These are phyloP conservation scores for Acanthiza pusilla DNA, from an alignment of 2,797 vertebrate species.

Conservation along the genomic window DNA sequence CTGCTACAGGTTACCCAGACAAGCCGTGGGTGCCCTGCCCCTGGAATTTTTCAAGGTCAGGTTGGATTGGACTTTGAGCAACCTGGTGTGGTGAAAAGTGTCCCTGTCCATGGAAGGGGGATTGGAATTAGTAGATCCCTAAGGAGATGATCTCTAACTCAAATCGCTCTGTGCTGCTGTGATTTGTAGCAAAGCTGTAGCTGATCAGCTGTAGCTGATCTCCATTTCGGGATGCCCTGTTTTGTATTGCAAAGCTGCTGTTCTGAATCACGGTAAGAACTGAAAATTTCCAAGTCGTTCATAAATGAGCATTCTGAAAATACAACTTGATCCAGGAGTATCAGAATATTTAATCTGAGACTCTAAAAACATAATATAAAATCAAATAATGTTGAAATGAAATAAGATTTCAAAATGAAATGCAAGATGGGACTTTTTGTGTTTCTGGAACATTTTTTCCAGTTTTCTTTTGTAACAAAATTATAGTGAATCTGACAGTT, in stretches of 20 bases:
- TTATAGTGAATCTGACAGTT: slow-evolving; percentile 51
- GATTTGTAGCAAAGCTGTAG: not conserved
- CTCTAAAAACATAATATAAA: slow-evolving; percentile 28
- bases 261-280: not conserved
- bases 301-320: slow-evolving; percentile 22
- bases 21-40: not conserved
- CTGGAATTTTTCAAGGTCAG: not conserved
- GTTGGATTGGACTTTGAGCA: not conserved
- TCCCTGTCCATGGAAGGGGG: too few species aligned
- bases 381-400: slow-evolving; percentile 42
- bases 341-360: slow-evolving; percentile 6
- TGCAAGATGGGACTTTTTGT: slow-evolving; percentile 3
- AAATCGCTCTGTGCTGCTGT: not conserved
- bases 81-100: not conserved
- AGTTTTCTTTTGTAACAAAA: slow-evolving; percentile 55
- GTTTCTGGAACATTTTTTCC: slow-evolving; percentile 47
- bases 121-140: not conserved
- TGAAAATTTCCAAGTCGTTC: not conserved
- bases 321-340: not conserved
- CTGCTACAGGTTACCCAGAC: not conserved
- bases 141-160: not conserved
- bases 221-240: not conserved
- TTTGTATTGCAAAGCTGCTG: not conserved
- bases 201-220: not conserved
- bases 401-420: slow-evolving; percentile 50